Evolutionary conservation across 2,113 vertebrate species (phyloP), one percentile per base, ranked within the genome.

Genomic region (Ellobius talpinus): DNA sequence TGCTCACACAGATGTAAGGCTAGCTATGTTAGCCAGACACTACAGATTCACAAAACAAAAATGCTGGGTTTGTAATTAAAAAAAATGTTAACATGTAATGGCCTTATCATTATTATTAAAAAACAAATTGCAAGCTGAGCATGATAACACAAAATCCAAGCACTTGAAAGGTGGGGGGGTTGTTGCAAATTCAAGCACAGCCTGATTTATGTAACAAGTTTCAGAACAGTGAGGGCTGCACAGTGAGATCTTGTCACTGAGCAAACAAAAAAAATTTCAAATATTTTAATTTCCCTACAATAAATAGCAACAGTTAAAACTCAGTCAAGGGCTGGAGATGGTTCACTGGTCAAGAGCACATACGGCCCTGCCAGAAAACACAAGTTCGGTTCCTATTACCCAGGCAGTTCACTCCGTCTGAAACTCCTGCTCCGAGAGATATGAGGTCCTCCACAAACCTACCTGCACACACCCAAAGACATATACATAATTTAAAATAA

Each of bases 251-350:
- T 26, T 55, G 33, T 73, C 68, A 73, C 68, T 31, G 4, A 77
- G 23, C 78, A 82, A 88, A 55, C 36, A 61, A 74, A 42, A 79
- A 94, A 76, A 72, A 14, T 61, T n/a, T 13, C 24, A 87, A 84
- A 45, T 92, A 96, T 65, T 90, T 90, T 26, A n/a, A 89, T 65
- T 45, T 74, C 42, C 87, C 91, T n/a, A 73, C 24, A 52, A 77
- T 58, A 94, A 96, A 63, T 19, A 45, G 79, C 10, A 89, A 82
- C 4, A 86, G 65, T 70, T 92, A 78, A 73, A 90, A 76, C 4
- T 31, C 26, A 74, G 23, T 55, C 47, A 66, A 45, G 26, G 82
- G 61, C 29, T 47, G 61, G 61, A 85, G 79, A 39, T 45, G 61
- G 61, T 45, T 84, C 81, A 29, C 23, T 63, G 81, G 58, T 42